Evolutionary conservation across 2,888 invertebrate species (phyloP).

Genomic region (Melanophora roralis): DNA sequence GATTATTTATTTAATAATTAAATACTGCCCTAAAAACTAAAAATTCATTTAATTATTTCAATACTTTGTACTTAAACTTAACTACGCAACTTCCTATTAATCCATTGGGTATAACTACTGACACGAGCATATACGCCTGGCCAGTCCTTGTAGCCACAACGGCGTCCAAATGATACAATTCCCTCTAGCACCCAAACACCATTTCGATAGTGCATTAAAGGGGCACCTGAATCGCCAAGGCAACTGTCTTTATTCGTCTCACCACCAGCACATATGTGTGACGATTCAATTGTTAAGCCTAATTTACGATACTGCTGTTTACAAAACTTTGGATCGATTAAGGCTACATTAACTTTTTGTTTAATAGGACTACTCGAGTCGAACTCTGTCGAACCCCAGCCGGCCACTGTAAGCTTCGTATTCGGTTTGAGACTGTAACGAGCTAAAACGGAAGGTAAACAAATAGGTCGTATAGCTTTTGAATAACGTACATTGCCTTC

Average conservation of each 20-base stretch:
- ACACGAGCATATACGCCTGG: conserved; percentile 85
- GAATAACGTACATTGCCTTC: conserved; percentile 79
- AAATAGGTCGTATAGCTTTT: conserved; percentile 80
- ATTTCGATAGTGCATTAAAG: conserved; percentile 80
- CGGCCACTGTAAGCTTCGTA: conserved; percentile 78
- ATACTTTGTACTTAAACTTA: conserved; percentile 22
- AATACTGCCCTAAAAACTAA: conserved; percentile 10
- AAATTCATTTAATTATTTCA: conserved; percentile 29
- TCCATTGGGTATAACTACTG: conserved; percentile 79
- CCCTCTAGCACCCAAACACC: conserved; percentile 81
- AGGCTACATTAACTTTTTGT: conserved; percentile 78
- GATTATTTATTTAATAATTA: neutral
- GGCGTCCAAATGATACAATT: conserved; percentile 83
- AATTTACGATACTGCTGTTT: conserved; percentile 68
- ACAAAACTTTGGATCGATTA: conserved; percentile 78
- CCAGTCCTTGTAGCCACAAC: conserved; percentile 81
- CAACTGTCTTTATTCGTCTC: conserved; percentile 83
- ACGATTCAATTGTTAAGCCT: conserved; percentile 69
- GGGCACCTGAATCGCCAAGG: conserved; percentile 87
- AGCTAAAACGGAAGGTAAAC: conserved; percentile 78
- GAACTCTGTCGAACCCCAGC: conserved; percentile 81
- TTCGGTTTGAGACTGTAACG: conserved; percentile 61
- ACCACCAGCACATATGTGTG: conserved; percentile 85
- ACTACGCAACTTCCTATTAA: conserved; percentile 68
- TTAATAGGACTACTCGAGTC: conserved; percentile 78